Evolutionary conservation across 2,113 vertebrate genomes (phyloP).

Genomic region (Ammodytes dubius): DNA sequence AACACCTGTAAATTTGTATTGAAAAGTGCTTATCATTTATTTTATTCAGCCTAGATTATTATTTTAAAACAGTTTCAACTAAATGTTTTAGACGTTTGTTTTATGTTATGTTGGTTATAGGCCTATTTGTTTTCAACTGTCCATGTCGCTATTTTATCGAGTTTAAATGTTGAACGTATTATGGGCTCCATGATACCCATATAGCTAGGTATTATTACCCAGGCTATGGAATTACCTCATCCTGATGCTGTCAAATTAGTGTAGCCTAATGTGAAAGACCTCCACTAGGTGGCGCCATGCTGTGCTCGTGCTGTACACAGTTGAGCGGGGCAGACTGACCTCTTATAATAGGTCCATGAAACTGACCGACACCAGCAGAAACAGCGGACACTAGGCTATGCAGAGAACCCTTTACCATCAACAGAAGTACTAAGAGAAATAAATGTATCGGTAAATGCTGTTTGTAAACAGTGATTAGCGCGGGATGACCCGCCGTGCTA

Average conservation of each 20-base stretch:
- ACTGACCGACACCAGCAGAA: neutral
- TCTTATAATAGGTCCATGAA: no score
- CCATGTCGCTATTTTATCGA: no score
- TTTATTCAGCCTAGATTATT: no score
- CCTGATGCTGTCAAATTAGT: no score
- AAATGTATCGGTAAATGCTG: neutral
- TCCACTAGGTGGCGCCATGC: slow-evolving; percentile 18
- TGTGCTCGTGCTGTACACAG: rapidly evolving
- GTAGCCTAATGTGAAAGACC: no score
- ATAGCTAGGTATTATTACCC: no score
- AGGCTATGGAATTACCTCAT: neutral
- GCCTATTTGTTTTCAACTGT: no score
- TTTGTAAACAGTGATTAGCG: neutral
- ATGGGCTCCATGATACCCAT: no score
- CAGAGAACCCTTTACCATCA: rapidly evolving
- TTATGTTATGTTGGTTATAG: neutral
- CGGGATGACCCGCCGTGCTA: neutral
- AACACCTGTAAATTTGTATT: no score
- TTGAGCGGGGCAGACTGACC: neutral
- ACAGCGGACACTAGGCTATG: neutral
- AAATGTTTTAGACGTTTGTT: neutral
- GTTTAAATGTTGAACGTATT: no score
- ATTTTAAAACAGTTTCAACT: neutral
- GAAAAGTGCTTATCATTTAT: no score
- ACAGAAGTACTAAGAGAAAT: neutral